Percentiles rank a stretch among this genome's conserved stretches.
These are phyloP conservation scores for Dicranocentrus wangi DNA, from an alignment of 2,888 invertebrate species.

Conservation along the genomic window DNA sequence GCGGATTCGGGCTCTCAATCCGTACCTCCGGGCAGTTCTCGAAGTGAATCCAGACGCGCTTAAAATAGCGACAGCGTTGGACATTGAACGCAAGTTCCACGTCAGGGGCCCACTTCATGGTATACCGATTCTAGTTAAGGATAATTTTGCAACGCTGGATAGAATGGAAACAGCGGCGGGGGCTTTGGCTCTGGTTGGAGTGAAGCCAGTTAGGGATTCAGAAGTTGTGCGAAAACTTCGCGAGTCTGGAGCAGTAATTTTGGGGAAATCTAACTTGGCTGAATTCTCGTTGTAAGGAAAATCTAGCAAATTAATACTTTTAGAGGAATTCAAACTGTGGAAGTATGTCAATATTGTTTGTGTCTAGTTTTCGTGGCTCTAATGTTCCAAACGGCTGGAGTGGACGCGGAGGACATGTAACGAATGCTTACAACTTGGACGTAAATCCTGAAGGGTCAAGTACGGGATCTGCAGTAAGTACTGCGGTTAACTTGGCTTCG, in stretches of 20 bases:
- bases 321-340: background rate
- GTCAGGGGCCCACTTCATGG: conserved; percentile 47
- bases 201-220: conserved; percentile 54
- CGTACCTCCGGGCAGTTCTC: conserved; percentile 53
- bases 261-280: conserved; percentile 64
- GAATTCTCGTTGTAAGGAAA: conserved; percentile 59
- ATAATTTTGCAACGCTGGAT: conserved; percentile 59
- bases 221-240: conserved; percentile 56
- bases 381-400: conserved; percentile 66
- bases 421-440: conserved; percentile 56
- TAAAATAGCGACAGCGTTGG: conserved; percentile 38
- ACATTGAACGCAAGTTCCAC: conserved; percentile 37
- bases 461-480: conserved; percentile 58
- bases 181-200: conserved; percentile 51
- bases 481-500: conserved; percentile 49
- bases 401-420: conserved; percentile 57
- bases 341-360: background rate
- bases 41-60: conserved; percentile 63
- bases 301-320: background rate
- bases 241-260: conserved; percentile 62
- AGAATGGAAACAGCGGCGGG: conserved; percentile 64
- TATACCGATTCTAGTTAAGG: conserved; percentile 65
- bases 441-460: conserved; percentile 55
- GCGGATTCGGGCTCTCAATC: conserved; percentile 61
- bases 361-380: conserved; percentile 50